phyloP scores from a whole-genome alignment of 1,140 invertebrate genomes.

The Dinoponera quadriceps region DNA sequence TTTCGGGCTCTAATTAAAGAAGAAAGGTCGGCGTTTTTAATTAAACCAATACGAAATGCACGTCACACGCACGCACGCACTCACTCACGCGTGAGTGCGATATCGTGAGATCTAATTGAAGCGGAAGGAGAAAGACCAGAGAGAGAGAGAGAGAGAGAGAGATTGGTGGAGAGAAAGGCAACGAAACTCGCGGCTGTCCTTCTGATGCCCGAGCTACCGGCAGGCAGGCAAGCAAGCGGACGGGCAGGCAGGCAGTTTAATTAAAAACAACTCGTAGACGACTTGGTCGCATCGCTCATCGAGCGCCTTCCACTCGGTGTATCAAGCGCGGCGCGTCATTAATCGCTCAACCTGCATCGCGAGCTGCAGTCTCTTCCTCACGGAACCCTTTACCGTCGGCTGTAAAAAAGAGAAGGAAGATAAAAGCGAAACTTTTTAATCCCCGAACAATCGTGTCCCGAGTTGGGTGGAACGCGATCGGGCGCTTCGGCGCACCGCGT shows the following conservation, averaged over 20 bases:
- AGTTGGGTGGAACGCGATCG: too few species aligned
- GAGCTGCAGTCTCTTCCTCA: not conserved
- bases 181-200: constrained; percentile 26
- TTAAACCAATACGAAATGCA: constrained; percentile 61
- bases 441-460: too few species aligned
- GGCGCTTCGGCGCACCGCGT: too few species aligned
- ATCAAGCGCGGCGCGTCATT: constrained; percentile 18
- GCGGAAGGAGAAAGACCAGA: constrained; percentile 13
- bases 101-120: constrained; percentile 70
- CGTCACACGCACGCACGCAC: constrained; percentile 45
- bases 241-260: constrained; percentile 53
- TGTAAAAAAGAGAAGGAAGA: too few species aligned
- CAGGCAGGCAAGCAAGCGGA: not conserved
- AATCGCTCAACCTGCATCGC: constrained; percentile 9
- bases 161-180: constrained; percentile 39
- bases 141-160: not conserved
- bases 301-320: too few species aligned
- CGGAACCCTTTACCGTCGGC: too few species aligned
- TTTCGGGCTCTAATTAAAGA: constrained; percentile 60
- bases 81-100: constrained; percentile 21
- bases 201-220: constrained; percentile 33
- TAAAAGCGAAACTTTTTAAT: too few species aligned
- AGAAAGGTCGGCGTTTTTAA: constrained; percentile 60
- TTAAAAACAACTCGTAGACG: constrained; percentile 65
- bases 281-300: constrained; percentile 21